A percentile compares a stretch with the other conserved stretches of the same genome.
Evolutionary conservation across 2,888 invertebrate genomes (phyloP).

Genomic region (Eupithecia subfuscata): DNA sequence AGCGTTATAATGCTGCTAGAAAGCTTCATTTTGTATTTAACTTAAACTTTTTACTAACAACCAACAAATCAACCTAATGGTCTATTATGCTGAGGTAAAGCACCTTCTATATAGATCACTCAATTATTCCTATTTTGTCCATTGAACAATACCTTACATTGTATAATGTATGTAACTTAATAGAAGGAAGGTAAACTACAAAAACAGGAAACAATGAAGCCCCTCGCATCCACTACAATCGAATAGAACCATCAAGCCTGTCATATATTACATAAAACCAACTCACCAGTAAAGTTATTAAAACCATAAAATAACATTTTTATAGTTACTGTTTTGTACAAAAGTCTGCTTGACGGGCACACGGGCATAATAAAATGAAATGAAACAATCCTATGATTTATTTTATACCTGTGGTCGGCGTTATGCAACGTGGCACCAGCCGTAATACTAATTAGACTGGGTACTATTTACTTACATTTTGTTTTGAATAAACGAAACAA

Average conservation of each 20-base stretch:
- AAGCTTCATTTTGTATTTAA: not conserved
- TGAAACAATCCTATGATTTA: conserved; percentile 81
- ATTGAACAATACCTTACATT: not conserved
- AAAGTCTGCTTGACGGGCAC: conserved; percentile 69
- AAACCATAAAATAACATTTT: conserved; percentile 68
- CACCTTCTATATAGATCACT: not conserved
- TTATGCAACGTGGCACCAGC: conserved; percentile 56
- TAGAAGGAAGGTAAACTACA: not conserved
- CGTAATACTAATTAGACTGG: conserved; percentile 27
- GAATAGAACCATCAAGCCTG: conserved; percentile 38
- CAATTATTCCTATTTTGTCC: not conserved
- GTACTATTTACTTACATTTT: conserved; percentile 14
- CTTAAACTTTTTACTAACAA: not conserved
- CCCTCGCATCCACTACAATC: conserved; percentile 3
- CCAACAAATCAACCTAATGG: not conserved
- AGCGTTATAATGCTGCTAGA: not conserved
- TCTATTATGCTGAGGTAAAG: not conserved
- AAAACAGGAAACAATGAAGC: not conserved
- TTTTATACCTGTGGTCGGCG: conserved; percentile 67
- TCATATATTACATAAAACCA: conserved; percentile 39
- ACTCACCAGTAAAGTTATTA: conserved; percentile 61
- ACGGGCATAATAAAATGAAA: conserved; percentile 76
- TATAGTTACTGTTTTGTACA: conserved; percentile 67
- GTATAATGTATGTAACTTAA: not conserved
- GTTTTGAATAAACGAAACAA: conserved; percentile 2